A percentile compares a stretch with the other conserved stretches of the same genome.
Evolutionary conservation across 2,888 invertebrate genomes (phyloP).

Genomic region (Himalopsyche japonica): DNA sequence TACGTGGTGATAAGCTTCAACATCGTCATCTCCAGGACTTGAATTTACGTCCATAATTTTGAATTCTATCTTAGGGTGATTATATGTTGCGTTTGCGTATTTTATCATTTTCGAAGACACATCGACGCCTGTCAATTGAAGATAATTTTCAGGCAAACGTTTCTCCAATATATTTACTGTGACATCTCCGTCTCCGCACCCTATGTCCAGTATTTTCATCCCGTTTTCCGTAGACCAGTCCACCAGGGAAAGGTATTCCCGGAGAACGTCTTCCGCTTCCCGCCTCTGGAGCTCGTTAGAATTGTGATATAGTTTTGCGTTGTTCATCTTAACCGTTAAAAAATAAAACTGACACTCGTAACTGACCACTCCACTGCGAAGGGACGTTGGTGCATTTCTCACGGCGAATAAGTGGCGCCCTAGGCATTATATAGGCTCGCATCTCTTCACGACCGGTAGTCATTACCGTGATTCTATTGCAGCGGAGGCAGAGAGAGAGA

Average conservation of each 20-base stretch:
- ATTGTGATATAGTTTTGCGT: conserved; percentile 69
- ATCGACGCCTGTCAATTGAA: conserved; percentile 66
- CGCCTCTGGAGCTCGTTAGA: conserved; percentile 70
- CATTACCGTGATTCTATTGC: conserved; percentile 13
- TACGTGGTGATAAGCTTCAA: conserved; percentile 65
- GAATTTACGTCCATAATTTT: conserved; percentile 63
- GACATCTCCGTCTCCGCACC: conserved; percentile 75
- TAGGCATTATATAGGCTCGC: conserved; percentile 29
- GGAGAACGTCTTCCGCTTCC: conserved; percentile 66
- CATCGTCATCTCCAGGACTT: conserved; percentile 54
- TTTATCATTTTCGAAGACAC: conserved; percentile 72
- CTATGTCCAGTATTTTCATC: conserved; percentile 68
- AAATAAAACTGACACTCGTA: neutral
- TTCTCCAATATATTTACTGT: conserved; percentile 67
- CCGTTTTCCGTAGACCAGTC: conserved; percentile 59
- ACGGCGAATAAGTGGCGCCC: conserved; percentile 12
- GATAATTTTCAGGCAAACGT: conserved; percentile 60
- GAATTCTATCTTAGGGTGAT: conserved; percentile 54
- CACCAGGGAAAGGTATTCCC: conserved; percentile 64
- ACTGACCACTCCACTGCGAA: conserved; percentile 41
- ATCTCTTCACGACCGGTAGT: conserved; percentile 12
- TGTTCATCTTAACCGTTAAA: conserved; percentile 54
- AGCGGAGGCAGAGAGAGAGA: neutral
- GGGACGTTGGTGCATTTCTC: conserved; percentile 38
- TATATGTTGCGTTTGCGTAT: conserved; percentile 63